Conservation (phyloP, 2,113 vertebrate species). For the Lophochroa leadbeateri region DNA sequence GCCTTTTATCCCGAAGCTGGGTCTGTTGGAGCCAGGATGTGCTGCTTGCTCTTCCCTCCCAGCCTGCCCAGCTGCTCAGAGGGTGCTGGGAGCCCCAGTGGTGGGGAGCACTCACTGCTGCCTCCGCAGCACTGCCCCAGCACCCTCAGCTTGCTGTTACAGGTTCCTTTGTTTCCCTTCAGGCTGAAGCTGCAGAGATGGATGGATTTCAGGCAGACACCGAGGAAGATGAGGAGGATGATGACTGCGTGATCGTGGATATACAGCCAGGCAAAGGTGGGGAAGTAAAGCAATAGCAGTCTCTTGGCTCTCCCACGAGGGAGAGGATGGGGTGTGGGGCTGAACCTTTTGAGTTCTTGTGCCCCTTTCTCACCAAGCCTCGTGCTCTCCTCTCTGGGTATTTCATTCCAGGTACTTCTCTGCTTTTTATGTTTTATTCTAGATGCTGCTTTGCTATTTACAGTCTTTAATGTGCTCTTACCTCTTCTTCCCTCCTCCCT, state of each 20-base stretch:
- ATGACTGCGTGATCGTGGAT: conserved; percentile 82
- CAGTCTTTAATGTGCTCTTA: not conserved
- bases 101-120: fast-evolving
- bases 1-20: fast-evolving
- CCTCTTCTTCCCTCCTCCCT: not conserved
- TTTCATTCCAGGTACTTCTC: not conserved
- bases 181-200: conserved; percentile 79
- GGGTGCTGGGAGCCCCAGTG: fast-evolving
- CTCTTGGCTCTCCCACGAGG: not conserved
- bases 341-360: not conserved
- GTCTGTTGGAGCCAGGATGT: not conserved
- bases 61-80: not conserved
- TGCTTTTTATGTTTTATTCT: not conserved
- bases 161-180: not conserved
- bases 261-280: conserved; percentile 74
- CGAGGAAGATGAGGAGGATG: conserved; percentile 85
- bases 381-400: not conserved
- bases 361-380: not conserved
- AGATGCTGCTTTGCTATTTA: not conserved
- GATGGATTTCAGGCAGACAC: conserved; percentile 97
- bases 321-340: not conserved
- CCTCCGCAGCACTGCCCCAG: fast-evolving
- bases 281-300: not conserved
- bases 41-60: not conserved
- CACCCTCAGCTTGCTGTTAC: fast-evolving